Conservation (phyloP, 2,888 invertebrate species). For the Diaphora mendica region DNA sequence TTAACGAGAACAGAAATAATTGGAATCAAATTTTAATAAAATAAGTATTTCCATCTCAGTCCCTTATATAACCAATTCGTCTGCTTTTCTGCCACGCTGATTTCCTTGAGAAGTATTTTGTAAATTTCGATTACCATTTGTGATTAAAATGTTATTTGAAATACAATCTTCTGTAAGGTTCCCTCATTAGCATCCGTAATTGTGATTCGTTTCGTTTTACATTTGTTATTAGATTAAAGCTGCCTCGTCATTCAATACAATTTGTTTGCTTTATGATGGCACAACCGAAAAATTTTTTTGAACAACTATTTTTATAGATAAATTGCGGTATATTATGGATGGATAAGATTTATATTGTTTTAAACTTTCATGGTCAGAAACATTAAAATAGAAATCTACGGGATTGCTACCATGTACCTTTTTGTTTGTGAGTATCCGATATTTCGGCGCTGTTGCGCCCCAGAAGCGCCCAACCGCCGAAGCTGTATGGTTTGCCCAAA, state of each 20-base stretch:
- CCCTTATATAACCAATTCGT: constrained; percentile 18
- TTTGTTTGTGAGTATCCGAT: too few species aligned
- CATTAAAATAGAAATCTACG: too few species aligned
- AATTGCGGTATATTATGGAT: background rate
- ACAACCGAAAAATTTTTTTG: background rate
- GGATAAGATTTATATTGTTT: background rate
- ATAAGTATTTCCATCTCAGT: constrained; percentile 9
- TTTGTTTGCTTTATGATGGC: background rate
- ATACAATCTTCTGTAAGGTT: constrained; percentile 1
- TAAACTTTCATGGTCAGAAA: too few species aligned
- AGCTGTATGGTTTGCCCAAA: too few species aligned
- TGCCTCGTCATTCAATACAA: background rate
- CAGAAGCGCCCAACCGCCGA: too few species aligned
- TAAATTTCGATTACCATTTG: background rate
- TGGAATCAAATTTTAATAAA: constrained; percentile 14
- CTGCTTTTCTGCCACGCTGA: constrained; percentile 23
- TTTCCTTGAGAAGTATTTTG: constrained; percentile 16
- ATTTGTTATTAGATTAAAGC: background rate
- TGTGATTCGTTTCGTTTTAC: background rate
- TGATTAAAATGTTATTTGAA: constrained; percentile 5
- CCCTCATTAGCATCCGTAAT: constrained; percentile 4
- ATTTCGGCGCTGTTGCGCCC: too few species aligned
- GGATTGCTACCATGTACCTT: too few species aligned
- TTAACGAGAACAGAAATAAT: background rate
- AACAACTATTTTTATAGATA: background rate